Evolutionary conservation across 2,888 invertebrate genomes (phyloP).

Genomic region (Troilus luridus): DNA sequence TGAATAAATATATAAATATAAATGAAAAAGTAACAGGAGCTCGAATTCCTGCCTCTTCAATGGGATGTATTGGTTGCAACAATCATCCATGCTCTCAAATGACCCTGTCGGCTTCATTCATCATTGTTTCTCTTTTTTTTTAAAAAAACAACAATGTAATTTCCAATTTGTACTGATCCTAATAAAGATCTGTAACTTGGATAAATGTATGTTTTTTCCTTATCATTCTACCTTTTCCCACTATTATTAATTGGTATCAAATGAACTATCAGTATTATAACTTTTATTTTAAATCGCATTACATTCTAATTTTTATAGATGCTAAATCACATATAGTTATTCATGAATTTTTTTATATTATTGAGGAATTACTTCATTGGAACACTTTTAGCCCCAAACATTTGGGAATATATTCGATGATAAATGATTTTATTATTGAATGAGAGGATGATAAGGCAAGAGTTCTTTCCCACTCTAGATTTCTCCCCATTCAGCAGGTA

Average conservation of each 20-base stretch:
- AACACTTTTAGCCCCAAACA: too few species aligned
- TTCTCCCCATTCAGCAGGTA: too few species aligned
- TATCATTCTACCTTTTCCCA: not conserved
- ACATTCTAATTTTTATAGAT: too few species aligned
- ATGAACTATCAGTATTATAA: not conserved
- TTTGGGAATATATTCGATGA: too few species aligned
- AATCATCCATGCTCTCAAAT: constrained; percentile 27
- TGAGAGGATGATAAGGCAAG: too few species aligned
- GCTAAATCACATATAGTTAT: too few species aligned
- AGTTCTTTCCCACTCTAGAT: too few species aligned
- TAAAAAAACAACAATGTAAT: constrained; percentile 63
- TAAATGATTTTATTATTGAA: too few species aligned
- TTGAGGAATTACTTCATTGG: too few species aligned
- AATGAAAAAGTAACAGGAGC: constrained; percentile 45
- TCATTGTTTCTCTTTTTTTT: constrained; percentile 59
- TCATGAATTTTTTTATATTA: too few species aligned
- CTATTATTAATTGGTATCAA: not conserved
- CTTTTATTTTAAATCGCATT: too few species aligned
- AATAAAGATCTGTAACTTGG: constrained; percentile 66
- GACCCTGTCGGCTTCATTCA: constrained; percentile 55
- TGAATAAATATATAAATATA: constrained; percentile 40
- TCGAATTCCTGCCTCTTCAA: constrained; percentile 52
- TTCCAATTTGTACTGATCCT: constrained; percentile 65
- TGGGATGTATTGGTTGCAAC: constrained; percentile 50
- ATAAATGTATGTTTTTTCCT: constrained; percentile 59